phyloP scores from a whole-genome alignment of 92 coral and sea anemone species.

The Montipora capitata region DNA sequence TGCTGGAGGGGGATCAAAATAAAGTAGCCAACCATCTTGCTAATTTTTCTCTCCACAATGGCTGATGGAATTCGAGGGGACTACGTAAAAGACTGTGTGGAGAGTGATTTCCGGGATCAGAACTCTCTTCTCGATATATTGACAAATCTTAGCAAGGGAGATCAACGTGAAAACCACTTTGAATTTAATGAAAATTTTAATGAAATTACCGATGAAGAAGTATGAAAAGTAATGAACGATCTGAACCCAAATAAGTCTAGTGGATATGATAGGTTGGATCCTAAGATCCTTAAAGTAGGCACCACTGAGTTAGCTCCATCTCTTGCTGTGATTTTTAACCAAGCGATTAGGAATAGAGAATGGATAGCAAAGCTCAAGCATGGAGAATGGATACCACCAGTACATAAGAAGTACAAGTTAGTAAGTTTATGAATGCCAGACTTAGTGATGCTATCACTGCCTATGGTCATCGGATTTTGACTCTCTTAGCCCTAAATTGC shows the following conservation, averaged over 20 bases:
- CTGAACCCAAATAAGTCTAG: constrained; percentile 29
- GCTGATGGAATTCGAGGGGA: constrained; percentile 69
- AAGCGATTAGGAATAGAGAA: constrained; percentile 19
- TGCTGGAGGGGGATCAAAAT: constrained; percentile 39
- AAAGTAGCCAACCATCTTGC: constrained; percentile 55
- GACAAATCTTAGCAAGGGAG: constrained; percentile 9
- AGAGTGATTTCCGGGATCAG: neutral
- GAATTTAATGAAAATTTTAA: too few species aligned
- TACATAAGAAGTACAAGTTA: constrained; percentile 16
- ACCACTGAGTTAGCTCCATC: constrained; percentile 39
- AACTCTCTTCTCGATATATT: constrained; percentile 5
- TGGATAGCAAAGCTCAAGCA: constrained; percentile 18
- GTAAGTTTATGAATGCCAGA: neutral
- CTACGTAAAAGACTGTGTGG: constrained; percentile 7
- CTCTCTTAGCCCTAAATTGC: constrained; percentile 8
- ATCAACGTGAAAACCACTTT: constrained; percentile 7
- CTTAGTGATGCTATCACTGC: too few species aligned
- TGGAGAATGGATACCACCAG: constrained; percentile 5
- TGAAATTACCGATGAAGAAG: constrained; percentile 25
- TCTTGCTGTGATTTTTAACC: constrained; percentile 28
- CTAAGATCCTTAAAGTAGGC: constrained; percentile 27
- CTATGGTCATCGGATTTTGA: constrained; percentile 31
- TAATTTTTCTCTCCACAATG: constrained; percentile 35
- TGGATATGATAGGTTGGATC: constrained; percentile 32
- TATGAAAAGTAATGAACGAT: constrained; percentile 5